These are phyloP conservation scores for Cephus pygmeus DNA, from an alignment of 2,888 invertebrate species.

Conservation along the genomic window DNA sequence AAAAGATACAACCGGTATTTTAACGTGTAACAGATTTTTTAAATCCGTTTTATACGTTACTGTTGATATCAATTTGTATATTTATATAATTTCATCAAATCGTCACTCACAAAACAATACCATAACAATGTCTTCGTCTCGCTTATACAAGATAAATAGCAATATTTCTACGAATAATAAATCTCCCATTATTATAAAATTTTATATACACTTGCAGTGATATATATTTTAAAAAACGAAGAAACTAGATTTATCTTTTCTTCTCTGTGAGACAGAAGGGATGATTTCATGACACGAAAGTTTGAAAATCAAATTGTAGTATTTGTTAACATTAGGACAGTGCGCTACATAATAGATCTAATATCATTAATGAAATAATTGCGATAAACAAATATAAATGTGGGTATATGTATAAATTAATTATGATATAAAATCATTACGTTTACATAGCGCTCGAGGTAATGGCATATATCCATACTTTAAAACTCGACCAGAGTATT, in stretches of 20 bases:
- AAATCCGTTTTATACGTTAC: neutral
- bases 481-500: neutral
- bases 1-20: neutral
- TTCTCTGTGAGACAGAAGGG: neutral
- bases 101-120: neutral
- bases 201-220: neutral
- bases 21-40: neutral
- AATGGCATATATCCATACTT: neutral
- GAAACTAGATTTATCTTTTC: neutral
- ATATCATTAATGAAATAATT: neutral
- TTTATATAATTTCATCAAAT: neutral
- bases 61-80: neutral
- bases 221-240: neutral
- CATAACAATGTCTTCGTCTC: neutral
- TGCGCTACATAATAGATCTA: neutral
- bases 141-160: neutral
- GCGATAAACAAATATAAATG: neutral
- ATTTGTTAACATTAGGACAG: neutral
- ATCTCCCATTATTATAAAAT: neutral
- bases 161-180: neutral
- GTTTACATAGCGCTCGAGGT: neutral
- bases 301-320: neutral
- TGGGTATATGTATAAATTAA: neutral
- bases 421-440: neutral
- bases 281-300: neutral